phyloP scores from a whole-genome alignment of 2,888 invertebrate species.

The Pelosia muscerda region DNA sequence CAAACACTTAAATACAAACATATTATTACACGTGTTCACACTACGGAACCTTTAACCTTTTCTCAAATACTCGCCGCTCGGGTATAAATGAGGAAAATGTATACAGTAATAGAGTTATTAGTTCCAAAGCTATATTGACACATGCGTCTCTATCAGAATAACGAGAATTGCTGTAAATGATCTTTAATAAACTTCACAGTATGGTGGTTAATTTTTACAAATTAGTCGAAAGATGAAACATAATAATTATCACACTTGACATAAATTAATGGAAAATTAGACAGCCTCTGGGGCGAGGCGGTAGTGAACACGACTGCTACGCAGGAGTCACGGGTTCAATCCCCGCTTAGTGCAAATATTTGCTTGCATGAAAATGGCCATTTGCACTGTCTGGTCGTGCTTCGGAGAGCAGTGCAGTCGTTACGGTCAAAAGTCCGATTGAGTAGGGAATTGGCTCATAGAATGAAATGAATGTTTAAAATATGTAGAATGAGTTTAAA shows the following conservation, averaged over 20 bases:
- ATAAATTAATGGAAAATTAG: constrained; percentile 46
- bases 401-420: too few species aligned
- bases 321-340: too few species aligned
- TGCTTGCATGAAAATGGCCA: too few species aligned
- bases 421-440: too few species aligned
- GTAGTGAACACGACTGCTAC: too few species aligned
- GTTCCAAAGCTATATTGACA: constrained; percentile 28
- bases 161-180: constrained; percentile 40
- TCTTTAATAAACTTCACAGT: constrained; percentile 44
- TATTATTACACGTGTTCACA: constrained; percentile 3
- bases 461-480: constrained; percentile 64
- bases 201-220: constrained; percentile 35
- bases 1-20: neutral
- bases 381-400: too few species aligned
- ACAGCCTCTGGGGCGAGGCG: too few species aligned
- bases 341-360: too few species aligned
- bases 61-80: constrained; percentile 3
- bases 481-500: constrained; percentile 47
- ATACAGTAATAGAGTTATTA: constrained; percentile 23
- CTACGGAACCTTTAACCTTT: constrained; percentile 5
- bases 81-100: constrained; percentile 11
- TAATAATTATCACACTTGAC: constrained; percentile 41
- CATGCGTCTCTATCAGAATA: constrained; percentile 39
- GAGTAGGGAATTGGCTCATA: too few species aligned
- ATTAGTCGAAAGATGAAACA: constrained; percentile 38